Evolutionary conservation across 2,113 vertebrate species (phyloP), one percentile per base, ranked within the genome.

Genomic region (Heterotis niloticus): DNA sequence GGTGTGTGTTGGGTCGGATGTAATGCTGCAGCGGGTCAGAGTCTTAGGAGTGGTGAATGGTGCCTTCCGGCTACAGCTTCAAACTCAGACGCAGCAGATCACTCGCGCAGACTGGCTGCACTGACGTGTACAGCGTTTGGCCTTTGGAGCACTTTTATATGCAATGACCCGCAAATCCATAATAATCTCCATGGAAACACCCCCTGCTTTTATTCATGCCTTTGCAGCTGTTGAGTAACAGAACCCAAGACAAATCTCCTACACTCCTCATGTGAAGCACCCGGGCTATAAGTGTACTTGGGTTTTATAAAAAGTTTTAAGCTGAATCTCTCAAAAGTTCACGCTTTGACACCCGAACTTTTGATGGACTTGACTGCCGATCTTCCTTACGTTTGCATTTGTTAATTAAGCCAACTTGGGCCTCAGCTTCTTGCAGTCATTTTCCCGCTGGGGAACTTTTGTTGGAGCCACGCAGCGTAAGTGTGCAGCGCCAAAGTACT

Each of bases 131-230:
- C n/a, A 26, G 17, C 11, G 12, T 4, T 57, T 20, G 24, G 10
- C 28, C 67, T 69, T 11, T 11, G 67, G 24, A 11, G 24, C 10
- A 17, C 16, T 10, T 69, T 29, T 26, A 69, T 64, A 34, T 44
- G 7, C 28, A 29, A 54, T 75, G 56, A 60, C 72, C 72, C 54
- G 29, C 59, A 62, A 64, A 75, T 75, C 59, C 14, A 20, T 23
- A 13, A 57, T 74, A 18, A 29, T n/a, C 57, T 75, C 26, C 59
- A 62, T 75, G 56, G 59, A 75, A 75, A 62, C 18, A 16, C 26
- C 73, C 60, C 56, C 51, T 71, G n/a, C 34, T 44, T 75, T 75
- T 14, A 20, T 26, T 75, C 57, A 75, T 59, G 28, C 28, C 60
- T 75, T 14, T 64, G 26, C 75, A 76, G 26, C 64, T 16, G 26